Evolutionary conservation across 2,113 vertebrate species (phyloP).

Genomic region (Rhinoderma darwinii): DNA sequence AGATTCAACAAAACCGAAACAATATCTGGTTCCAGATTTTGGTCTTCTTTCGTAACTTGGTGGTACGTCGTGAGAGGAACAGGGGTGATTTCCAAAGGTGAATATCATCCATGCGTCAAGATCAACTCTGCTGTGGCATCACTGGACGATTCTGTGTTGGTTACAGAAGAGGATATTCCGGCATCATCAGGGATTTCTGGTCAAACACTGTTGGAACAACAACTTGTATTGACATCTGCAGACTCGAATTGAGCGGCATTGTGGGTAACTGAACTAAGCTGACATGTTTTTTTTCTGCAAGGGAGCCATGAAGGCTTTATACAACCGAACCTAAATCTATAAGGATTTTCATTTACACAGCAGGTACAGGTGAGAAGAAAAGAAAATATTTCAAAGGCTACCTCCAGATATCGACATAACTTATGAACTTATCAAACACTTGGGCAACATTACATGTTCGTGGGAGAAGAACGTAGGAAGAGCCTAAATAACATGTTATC

Average conservation of each 20-base stretch:
- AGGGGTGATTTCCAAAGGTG: slow-evolving; percentile 74
- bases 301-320: background rate
- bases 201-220: slow-evolving; percentile 80
- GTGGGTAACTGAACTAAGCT: background rate
- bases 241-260: background rate
- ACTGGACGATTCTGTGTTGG: slow-evolving; percentile 70
- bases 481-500: background rate
- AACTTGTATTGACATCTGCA: slow-evolving; percentile 49
- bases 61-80: slow-evolving; percentile 75
- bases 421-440: background rate
- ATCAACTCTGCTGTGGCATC: slow-evolving; percentile 54
- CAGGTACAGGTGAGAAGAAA: background rate
- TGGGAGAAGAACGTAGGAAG: background rate
- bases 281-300: background rate
- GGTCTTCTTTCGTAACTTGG: slow-evolving; percentile 78
- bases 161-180: slow-evolving; percentile 65
- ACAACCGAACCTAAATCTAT: slow-evolving; percentile 7
- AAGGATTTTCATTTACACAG: background rate
- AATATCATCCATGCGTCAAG: slow-evolving; percentile 62
- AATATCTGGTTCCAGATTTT: slow-evolving; percentile 80
- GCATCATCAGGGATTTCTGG: slow-evolving; percentile 71
- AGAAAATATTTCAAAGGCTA: background rate
- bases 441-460: background rate
- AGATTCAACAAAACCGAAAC: slow-evolving; percentile 82
- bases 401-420: background rate